phyloP scores from a whole-genome alignment of 2,888 invertebrate species.

The Xanthia togata region DNA sequence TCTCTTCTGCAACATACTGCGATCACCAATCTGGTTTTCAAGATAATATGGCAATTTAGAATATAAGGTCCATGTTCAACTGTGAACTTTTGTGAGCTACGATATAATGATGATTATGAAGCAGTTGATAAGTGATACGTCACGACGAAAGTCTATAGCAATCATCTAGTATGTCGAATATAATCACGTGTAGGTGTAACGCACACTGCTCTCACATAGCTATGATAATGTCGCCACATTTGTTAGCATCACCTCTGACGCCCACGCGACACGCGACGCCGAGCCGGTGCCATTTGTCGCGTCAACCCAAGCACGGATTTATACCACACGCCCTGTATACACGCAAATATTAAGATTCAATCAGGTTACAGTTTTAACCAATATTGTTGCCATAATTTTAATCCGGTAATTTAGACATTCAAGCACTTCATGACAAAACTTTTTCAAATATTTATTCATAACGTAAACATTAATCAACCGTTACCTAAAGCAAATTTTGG shows the following conservation, averaged over 20 bases:
- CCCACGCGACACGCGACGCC: slow-evolving; percentile 47
- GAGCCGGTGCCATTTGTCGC: slow-evolving; percentile 47
- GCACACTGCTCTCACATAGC: slow-evolving; percentile 27
- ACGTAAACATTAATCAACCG: slow-evolving; percentile 65
- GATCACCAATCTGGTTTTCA: background rate
- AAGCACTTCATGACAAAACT: slow-evolving; percentile 49
- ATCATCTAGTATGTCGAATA: slow-evolving; percentile 4
- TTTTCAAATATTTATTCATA: slow-evolving; percentile 65
- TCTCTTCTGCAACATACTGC: background rate
- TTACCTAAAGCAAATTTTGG: slow-evolving; percentile 62
- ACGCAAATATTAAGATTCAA: slow-evolving; percentile 19
- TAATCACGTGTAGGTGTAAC: slow-evolving; percentile 1
- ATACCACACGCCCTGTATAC: slow-evolving; percentile 17
- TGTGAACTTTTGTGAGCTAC: background rate
- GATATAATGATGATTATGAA: background rate
- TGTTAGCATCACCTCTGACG: slow-evolving; percentile 45
- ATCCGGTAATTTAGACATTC: slow-evolving; percentile 12
- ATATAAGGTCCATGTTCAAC: background rate
- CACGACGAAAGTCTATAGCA: background rate
- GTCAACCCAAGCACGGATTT: slow-evolving; percentile 48
- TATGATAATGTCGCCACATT: slow-evolving; percentile 51
- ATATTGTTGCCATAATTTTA: slow-evolving; percentile 18
- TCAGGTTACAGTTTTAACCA: slow-evolving; percentile 7
- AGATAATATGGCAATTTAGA: no score
- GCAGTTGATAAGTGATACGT: background rate